A percentile compares a stretch with the other conserved stretches of the same genome.
Evolutionary conservation across 2,888 invertebrate species (phyloP).

Genomic region (Acronicta leporina): DNA sequence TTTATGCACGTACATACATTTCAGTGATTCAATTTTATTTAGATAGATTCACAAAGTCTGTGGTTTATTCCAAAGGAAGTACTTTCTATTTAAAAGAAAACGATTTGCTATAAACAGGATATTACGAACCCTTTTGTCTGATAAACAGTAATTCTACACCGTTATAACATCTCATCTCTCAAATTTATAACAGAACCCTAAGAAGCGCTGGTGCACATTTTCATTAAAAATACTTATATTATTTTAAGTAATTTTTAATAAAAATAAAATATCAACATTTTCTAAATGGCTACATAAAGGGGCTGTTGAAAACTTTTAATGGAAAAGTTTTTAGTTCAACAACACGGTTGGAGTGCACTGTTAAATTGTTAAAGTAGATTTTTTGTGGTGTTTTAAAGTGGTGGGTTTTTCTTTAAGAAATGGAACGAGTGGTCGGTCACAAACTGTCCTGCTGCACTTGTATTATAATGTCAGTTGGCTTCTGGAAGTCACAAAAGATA

Average conservation of each 20-base stretch:
- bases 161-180: not conserved
- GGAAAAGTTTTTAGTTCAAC: slow-evolving; percentile 78
- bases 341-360: slow-evolving; percentile 71
- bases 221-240: slow-evolving; percentile 12
- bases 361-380: slow-evolving; percentile 69
- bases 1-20: too few species aligned
- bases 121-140: too few species aligned
- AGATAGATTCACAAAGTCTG: too few species aligned
- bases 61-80: too few species aligned
- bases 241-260: slow-evolving; percentile 36
- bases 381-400: slow-evolving; percentile 35
- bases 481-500: slow-evolving; percentile 14
- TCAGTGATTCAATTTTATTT: too few species aligned
- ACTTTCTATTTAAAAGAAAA: too few species aligned
- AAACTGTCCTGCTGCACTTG: slow-evolving; percentile 20
- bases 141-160: too few species aligned
- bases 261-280: slow-evolving; percentile 41
- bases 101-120: too few species aligned
- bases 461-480: slow-evolving; percentile 27
- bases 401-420: slow-evolving; percentile 31
- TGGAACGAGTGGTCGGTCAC: slow-evolving; percentile 10
- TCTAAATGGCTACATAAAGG: slow-evolving; percentile 51
- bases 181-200: not conserved
- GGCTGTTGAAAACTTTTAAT: slow-evolving; percentile 71
- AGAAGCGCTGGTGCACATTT: slow-evolving; percentile 10